These are phyloP conservation scores for Dasyurus viverrinus DNA, from an alignment of 2,113 vertebrate species.

Conservation along the genomic window DNA sequence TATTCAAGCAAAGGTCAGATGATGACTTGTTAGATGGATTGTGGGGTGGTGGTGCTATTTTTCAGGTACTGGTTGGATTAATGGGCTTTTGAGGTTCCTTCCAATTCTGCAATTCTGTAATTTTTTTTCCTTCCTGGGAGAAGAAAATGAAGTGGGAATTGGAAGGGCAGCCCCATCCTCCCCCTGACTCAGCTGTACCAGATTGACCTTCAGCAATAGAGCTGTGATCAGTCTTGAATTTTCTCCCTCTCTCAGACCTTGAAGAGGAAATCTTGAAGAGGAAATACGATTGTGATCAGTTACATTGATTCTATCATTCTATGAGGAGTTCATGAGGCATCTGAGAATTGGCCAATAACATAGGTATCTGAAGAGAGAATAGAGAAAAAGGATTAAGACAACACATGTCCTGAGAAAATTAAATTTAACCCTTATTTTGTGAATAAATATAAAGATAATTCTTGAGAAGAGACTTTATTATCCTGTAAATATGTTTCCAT, in stretches of 20 bases:
- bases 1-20: neutral
- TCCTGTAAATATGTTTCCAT: neutral
- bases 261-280: neutral
- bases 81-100: neutral
- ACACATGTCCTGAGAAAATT: neutral
- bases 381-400: neutral
- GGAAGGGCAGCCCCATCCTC: neutral
- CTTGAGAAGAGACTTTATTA: neutral
- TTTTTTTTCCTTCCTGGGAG: neutral
- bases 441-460: neutral
- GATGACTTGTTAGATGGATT: neutral
- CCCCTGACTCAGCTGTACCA: neutral
- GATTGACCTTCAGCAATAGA: neutral
- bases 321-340: neutral
- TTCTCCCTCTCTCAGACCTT: neutral
- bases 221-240: neutral
- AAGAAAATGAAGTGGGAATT: neutral
- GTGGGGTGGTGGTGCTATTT: neutral
- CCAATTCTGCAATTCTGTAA: neutral
- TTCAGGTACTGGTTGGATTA: neutral
- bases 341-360: neutral
- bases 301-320: neutral
- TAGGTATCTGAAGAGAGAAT: neutral
- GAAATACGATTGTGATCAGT: neutral
- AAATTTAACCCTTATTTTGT: neutral